These are phyloP conservation scores for Galerucella pusilla DNA, from an alignment of 2,888 invertebrate genomes.

Conservation along the genomic window DNA sequence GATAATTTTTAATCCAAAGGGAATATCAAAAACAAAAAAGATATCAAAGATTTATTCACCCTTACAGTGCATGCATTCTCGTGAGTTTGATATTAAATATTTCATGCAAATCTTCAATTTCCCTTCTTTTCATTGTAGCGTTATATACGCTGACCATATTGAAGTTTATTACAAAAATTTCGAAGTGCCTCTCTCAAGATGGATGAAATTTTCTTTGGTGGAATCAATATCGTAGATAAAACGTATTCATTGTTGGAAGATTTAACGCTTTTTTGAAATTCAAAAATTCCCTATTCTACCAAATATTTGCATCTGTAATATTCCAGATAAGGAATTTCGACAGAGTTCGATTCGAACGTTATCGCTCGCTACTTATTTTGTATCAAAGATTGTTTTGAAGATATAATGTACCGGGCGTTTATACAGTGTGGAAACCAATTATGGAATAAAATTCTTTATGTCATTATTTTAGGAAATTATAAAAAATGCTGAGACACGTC, in stretches of 20 bases:
- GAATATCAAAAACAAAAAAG: neutral
- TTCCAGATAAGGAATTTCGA: neutral
- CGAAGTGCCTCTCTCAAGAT: neutral
- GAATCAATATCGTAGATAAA: slow-evolving; percentile 34
- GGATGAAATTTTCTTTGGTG: slow-evolving; percentile 26
- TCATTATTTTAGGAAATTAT: too few species aligned
- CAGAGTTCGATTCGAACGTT: neutral
- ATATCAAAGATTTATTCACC: slow-evolving; percentile 13
- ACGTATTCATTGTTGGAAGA: slow-evolving; percentile 33
- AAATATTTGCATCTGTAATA: slow-evolving; percentile 41
- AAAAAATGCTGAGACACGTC: too few species aligned
- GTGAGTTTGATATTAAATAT: slow-evolving; percentile 10
- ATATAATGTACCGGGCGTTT: too few species aligned
- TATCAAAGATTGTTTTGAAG: too few species aligned
- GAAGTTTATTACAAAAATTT: slow-evolving; percentile 24
- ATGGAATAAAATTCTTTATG: too few species aligned
- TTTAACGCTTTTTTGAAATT: slow-evolving; percentile 15
- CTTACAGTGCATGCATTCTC: neutral
- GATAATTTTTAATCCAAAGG: neutral
- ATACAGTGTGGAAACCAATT: too few species aligned
- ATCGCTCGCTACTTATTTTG: too few species aligned
- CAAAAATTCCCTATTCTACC: slow-evolving; percentile 11
- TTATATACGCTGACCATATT: slow-evolving; percentile 20
- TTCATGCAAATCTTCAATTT: slow-evolving; percentile 7
- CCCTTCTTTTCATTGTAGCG: neutral